These are phyloP conservation scores for Cosmia pyralina DNA, from an alignment of 2,888 invertebrate genomes.

Conservation along the genomic window DNA sequence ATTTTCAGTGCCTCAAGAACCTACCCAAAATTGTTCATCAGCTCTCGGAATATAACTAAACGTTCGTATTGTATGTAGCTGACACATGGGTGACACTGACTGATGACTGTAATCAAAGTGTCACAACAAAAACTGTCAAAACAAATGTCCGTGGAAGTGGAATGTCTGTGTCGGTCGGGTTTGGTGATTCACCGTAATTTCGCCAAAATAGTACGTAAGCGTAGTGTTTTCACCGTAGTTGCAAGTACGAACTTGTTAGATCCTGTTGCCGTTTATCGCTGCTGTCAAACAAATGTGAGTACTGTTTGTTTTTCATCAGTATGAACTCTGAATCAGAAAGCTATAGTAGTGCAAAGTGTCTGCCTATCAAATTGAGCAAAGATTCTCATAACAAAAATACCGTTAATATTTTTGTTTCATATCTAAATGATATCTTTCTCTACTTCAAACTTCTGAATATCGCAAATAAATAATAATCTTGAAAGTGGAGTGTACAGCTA, in stretches of 20 bases:
- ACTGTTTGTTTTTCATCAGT: background rate
- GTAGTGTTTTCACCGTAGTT: constrained; percentile 51
- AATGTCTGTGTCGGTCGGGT: constrained; percentile 27
- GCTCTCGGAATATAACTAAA: too few relatives aligned
- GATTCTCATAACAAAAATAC: constrained; percentile 4
- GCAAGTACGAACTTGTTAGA: constrained; percentile 41
- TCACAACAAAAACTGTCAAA: constrained; percentile 55
- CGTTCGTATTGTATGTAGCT: too few relatives aligned
- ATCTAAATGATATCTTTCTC: background rate
- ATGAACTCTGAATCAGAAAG: background rate
- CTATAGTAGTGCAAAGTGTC: constrained; percentile 11
- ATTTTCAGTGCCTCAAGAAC: too few relatives aligned
- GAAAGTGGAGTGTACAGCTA: background rate
- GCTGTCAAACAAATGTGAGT: constrained; percentile 57
- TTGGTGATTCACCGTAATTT: constrained; percentile 60
- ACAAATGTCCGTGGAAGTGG: constrained; percentile 57
- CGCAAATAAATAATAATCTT: background rate
- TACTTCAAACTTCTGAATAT: constrained; percentile 3
- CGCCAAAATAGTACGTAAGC: constrained; percentile 18
- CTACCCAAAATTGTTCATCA: too few relatives aligned
- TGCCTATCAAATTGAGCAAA: constrained; percentile 9
- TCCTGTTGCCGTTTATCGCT: constrained; percentile 20
- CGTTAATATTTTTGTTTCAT: constrained; percentile 26
- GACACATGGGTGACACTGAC: too few relatives aligned
- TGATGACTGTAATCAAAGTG: too few relatives aligned